These are phyloP conservation scores for Cheilosia vulpina DNA, from an alignment of 2,888 invertebrate species.

Conservation along the genomic window DNA sequence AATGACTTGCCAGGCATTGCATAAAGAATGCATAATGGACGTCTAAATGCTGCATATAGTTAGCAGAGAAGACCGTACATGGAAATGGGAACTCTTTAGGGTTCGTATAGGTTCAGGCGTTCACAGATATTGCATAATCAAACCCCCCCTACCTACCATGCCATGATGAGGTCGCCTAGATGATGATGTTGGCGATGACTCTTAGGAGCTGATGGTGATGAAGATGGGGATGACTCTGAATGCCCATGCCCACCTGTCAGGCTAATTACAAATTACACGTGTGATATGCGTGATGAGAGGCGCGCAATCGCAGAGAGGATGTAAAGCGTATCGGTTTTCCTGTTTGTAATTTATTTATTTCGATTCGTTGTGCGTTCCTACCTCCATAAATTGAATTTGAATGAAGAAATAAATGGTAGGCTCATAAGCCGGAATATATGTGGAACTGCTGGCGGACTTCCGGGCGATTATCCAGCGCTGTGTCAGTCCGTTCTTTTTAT, in stretches of 20 bases:
- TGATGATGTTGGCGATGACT: conserved; percentile 16
- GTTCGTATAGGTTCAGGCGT: conserved; percentile 38
- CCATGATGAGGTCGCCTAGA: conserved; percentile 5
- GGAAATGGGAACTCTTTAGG: conserved; percentile 46
- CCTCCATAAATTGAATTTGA: conserved; percentile 38
- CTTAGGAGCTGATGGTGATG: conserved; percentile 1
- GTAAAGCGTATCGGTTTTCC: conserved; percentile 12
- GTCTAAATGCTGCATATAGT: conserved; percentile 38
- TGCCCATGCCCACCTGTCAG: conserved; percentile 49
- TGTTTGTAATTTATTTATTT: conserved; percentile 31
- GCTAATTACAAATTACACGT: conserved; percentile 70
- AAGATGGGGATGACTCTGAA: conserved; percentile 3
- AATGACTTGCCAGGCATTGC: conserved; percentile 67
- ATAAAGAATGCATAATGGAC: conserved; percentile 71
- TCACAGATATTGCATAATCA: conserved; percentile 58
- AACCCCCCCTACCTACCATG: neutral
- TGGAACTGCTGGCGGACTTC: conserved; percentile 33
- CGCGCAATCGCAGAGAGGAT: conserved; percentile 6
- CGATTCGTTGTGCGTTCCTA: conserved; percentile 25
- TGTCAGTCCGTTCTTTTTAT: neutral
- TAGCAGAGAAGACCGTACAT: conserved; percentile 2
- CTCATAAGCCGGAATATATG: conserved; percentile 8
- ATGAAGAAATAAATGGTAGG: conserved; percentile 10
- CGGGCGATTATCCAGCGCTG: conserved; percentile 25
- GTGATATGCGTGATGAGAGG: conserved; percentile 63